Percentiles rank a stretch among this genome's conserved stretches.
phyloP scores from a whole-genome alignment of 2,113 vertebrate species.

The Aleadryas rufinucha region DNA sequence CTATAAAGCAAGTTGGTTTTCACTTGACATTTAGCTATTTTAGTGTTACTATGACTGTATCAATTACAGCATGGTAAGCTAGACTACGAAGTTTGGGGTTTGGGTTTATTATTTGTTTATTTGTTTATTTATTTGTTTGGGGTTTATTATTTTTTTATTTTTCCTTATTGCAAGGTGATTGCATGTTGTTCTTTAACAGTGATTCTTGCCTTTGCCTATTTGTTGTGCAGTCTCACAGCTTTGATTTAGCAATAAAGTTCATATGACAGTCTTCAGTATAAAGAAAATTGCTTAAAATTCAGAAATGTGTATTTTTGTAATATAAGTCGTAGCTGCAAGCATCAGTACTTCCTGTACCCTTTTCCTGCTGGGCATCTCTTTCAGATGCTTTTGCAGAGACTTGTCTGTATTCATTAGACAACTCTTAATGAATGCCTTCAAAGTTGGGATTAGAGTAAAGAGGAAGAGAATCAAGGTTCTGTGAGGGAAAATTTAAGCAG shows the following conservation, averaged over 20 bases:
- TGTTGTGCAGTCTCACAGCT: not conserved
- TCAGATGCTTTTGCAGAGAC: slow-evolving; percentile 40
- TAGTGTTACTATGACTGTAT: not conserved
- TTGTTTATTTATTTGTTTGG: not conserved
- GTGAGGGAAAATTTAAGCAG: not conserved
- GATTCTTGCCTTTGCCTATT: not conserved
- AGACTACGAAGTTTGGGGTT: not conserved
- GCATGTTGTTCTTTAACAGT: not conserved
- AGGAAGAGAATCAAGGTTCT: slow-evolving; percentile 33
- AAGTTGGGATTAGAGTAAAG: slow-evolving; percentile 43
- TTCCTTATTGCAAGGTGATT: not conserved
- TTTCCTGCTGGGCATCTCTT: slow-evolving; percentile 51
- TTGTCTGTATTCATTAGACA: slow-evolving; percentile 48
- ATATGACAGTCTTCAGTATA: not conserved
- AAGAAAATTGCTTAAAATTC: slow-evolving; percentile 15
- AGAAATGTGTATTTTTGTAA: slow-evolving; percentile 11
- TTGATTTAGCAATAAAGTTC: not conserved
- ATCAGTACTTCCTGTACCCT: slow-evolving; percentile 26
- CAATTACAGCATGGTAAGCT: not conserved
- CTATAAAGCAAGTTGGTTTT: not conserved
- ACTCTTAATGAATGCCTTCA: slow-evolving; percentile 40
- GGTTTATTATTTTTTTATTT: not conserved
- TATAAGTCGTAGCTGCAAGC: not conserved
- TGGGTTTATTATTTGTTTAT: not conserved
- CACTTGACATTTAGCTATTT: not conserved